Percentiles rank a stretch among this genome's conserved stretches.
Evolutionary conservation across 1,140 invertebrate genomes (phyloP).

Genomic region (Lysiphlebus fabarum): DNA sequence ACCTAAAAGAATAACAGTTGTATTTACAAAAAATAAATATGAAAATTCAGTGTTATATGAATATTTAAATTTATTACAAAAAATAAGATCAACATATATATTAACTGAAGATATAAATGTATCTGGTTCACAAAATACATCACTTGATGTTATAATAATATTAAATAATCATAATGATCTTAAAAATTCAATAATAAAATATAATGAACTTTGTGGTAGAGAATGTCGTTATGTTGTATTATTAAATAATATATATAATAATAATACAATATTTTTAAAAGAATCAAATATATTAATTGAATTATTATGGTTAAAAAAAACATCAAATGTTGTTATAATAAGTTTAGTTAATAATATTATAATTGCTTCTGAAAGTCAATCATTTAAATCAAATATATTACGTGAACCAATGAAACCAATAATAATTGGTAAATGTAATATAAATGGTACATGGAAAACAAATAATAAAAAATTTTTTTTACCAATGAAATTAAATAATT

Average conservation of each 20-base stretch:
- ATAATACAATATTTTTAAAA: conserved; percentile 31
- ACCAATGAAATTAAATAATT: conserved; percentile 26
- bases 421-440: conserved; percentile 32
- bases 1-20: conserved; percentile 13
- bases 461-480: conserved; percentile 11
- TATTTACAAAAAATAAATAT: conserved; percentile 16
- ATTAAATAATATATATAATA: conserved; percentile 26
- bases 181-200: conserved; percentile 1
- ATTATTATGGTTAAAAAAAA: conserved; percentile 30
- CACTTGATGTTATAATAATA: conserved; percentile 31
- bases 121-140: neutral
- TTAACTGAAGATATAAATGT: conserved; percentile 13
- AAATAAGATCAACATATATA: conserved; percentile 23
- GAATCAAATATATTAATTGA: conserved; percentile 21
- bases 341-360: conserved; percentile 26
- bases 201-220: conserved; percentile 31
- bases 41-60: conserved; percentile 7
- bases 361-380: conserved; percentile 31
- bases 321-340: conserved; percentile 33
- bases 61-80: conserved; percentile 11
- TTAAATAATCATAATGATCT: conserved; percentile 26
- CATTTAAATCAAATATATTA: conserved; percentile 21
- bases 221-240: conserved; percentile 34
- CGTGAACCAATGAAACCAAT: conserved; percentile 26
- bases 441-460: conserved; percentile 9